Evolutionary conservation across 1,140 invertebrate genomes (phyloP).

Genomic region (Cydia splendana): DNA sequence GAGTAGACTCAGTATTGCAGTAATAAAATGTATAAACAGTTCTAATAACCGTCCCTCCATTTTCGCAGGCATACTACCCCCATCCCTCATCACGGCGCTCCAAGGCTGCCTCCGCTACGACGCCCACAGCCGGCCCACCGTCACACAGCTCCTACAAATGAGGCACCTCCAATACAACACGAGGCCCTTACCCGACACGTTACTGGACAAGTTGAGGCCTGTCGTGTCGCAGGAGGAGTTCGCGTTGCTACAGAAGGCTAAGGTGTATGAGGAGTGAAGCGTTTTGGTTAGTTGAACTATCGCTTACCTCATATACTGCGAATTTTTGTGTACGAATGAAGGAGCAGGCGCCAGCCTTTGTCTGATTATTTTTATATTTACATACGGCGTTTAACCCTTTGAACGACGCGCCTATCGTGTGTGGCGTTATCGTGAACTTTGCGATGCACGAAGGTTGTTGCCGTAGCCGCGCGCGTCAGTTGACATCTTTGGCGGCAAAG

Average conservation of each 20-base stretch:
- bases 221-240: neutral
- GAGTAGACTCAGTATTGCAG: no score
- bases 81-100: constrained; percentile 64
- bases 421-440: no score
- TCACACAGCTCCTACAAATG: constrained; percentile 62
- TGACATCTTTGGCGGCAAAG: no score
- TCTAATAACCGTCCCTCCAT: no score
- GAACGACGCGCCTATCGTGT: no score
- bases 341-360: neutral
- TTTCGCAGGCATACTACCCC: constrained; percentile 68
- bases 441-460: no score
- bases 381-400: no score
- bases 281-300: neutral
- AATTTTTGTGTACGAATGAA: no score
- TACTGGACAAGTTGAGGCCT: neutral
- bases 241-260: neutral
- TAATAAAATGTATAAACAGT: no score
- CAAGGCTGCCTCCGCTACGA: constrained; percentile 76
- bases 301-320: neutral
- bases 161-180: neutral
- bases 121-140: constrained; percentile 66
- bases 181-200: neutral
- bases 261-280: neutral
- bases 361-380: neutral
- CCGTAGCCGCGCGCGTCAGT: no score